A percentile compares a stretch with the other conserved stretches of the same genome.
Evolutionary conservation across 1,140 invertebrate genomes (phyloP).

Genomic region (Papilio helenus): DNA sequence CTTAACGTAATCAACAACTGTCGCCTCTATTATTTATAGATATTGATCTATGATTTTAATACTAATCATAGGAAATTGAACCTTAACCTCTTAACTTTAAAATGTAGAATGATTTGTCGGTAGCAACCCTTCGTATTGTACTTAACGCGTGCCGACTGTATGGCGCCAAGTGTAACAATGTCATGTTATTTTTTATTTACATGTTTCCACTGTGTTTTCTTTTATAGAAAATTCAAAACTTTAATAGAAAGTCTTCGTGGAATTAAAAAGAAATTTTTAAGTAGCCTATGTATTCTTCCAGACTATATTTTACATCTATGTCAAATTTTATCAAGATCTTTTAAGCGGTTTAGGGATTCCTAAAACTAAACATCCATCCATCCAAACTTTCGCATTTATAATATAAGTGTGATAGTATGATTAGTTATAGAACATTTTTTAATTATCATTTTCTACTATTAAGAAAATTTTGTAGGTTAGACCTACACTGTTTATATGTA

Average conservation of each 20-base stretch:
- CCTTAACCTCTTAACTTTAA: not conserved
- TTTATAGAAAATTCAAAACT: not conserved
- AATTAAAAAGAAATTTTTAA: too few relatives aligned
- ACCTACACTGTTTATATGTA: too few relatives aligned
- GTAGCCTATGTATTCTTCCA: too few relatives aligned
- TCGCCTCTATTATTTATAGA: constrained; percentile 21
- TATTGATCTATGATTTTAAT: constrained; percentile 20
- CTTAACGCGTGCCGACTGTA: constrained; percentile 47
- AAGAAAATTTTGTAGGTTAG: too few relatives aligned
- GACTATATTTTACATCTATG: too few relatives aligned
- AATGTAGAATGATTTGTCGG: constrained; percentile 37
- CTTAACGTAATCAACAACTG: constrained; percentile 25
- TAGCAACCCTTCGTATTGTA: constrained; percentile 25
- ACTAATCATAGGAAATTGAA: not conserved
- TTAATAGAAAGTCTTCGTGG: not conserved
- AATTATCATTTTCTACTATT: too few relatives aligned
- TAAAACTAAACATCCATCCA: too few relatives aligned
- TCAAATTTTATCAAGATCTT: too few relatives aligned
- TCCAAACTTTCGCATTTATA: too few relatives aligned
- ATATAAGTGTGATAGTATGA: too few relatives aligned
- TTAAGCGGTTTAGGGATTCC: too few relatives aligned
- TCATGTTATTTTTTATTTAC: constrained; percentile 27
- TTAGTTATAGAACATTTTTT: too few relatives aligned
- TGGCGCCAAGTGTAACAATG: constrained; percentile 47
- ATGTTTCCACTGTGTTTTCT: constrained; percentile 5